Percentiles rank a stretch among this genome's conserved stretches.
These are phyloP conservation scores for Microchrysa polita DNA, from an alignment of 2,888 invertebrate genomes.

Conservation along the genomic window DNA sequence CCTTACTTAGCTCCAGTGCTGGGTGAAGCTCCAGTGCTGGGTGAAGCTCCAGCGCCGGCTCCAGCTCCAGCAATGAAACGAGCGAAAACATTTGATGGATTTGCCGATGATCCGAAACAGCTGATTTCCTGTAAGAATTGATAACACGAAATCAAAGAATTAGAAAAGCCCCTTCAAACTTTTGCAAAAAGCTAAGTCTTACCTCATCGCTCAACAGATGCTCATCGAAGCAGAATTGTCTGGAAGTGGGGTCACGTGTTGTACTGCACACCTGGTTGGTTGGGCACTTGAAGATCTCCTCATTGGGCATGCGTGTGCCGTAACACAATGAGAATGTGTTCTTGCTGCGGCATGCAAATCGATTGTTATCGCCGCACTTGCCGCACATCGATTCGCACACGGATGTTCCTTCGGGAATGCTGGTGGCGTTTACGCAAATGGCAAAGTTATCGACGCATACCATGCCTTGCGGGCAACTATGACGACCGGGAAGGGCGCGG, in stretches of 20 bases:
- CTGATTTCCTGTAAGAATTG: not conserved
- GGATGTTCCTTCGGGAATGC: not conserved
- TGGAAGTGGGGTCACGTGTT: slow-evolving; percentile 11
- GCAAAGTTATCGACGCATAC: slow-evolving; percentile 1
- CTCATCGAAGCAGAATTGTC: slow-evolving; percentile 23
- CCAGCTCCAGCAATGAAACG: slow-evolving; percentile 32
- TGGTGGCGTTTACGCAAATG: not conserved
- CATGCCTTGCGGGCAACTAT: slow-evolving; percentile 26
- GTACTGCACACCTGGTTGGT: slow-evolving; percentile 29
- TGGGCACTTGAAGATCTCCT: slow-evolving; percentile 3
- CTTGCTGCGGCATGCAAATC: slow-evolving; percentile 20
- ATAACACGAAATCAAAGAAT: not conserved
- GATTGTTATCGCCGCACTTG: slow-evolving; percentile 11
- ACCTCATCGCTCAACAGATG: slow-evolving; percentile 16
- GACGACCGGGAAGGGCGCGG: not conserved
- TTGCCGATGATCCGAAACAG: slow-evolving; percentile 25
- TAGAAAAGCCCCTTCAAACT: not conserved
- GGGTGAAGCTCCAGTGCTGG: no score
- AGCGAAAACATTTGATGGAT: slow-evolving; percentile 1
- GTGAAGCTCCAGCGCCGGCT: no score
- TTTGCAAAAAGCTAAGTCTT: not conserved
- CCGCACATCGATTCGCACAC: slow-evolving; percentile 22
- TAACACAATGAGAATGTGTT: slow-evolving; percentile 30
- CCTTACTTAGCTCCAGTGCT: no score
- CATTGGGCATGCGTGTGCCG: not conserved